A percentile compares a stretch with the other conserved stretches of the same genome.
Evolutionary conservation across 2,888 invertebrate genomes (phyloP).

Genomic region (Chaetogeoica ovagalla): DNA sequence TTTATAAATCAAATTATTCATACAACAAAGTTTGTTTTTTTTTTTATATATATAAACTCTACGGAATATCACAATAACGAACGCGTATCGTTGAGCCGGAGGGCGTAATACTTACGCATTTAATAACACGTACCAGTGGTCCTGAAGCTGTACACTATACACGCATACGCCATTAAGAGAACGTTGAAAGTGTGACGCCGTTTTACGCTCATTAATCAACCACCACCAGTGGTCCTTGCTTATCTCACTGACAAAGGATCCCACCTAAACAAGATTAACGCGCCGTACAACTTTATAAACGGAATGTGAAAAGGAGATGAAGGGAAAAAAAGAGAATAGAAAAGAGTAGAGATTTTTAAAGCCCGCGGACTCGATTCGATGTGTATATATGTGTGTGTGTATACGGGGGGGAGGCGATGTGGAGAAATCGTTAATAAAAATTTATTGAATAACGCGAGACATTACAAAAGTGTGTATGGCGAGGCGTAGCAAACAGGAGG

Average conservation of each 20-base stretch:
- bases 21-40: no score
- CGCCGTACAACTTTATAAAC: neutral
- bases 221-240: neutral
- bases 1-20: no score
- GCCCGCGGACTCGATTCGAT: neutral
- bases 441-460: neutral
- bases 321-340: neutral
- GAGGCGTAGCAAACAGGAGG: neutral
- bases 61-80: neutral
- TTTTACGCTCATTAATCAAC: constrained; percentile 8
- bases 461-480: constrained; percentile 2
- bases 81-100: no score
- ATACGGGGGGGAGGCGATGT: no score
- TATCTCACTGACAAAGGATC: neutral
- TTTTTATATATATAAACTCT: no score
- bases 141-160: no score
- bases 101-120: no score
- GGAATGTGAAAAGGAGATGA: no score
- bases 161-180: neutral
- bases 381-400: no score
- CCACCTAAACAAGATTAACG: constrained; percentile 1
- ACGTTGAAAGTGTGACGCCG: neutral
- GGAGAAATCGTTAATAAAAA: constrained; percentile 19
- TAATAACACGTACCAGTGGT: no score
- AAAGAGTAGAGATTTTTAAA: neutral